Conservation (phyloP, 2,888 invertebrate genomes). For the Eubasilissa splendida region DNA sequence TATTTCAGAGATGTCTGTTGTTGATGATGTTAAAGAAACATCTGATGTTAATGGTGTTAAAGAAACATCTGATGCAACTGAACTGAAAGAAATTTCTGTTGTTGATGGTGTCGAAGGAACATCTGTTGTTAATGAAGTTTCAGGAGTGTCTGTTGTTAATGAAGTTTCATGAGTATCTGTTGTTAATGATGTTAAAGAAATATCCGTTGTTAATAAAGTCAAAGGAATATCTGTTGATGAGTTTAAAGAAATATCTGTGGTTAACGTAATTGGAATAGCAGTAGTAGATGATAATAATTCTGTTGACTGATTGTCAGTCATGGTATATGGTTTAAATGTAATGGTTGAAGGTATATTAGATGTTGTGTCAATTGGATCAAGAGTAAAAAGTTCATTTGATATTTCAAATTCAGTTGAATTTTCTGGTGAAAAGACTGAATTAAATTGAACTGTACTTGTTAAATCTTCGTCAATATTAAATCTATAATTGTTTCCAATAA, state of each 20-base stretch:
- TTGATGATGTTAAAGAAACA: neutral
- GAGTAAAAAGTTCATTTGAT: neutral
- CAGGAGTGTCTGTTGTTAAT: neutral
- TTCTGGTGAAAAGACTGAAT: constrained; percentile 22
- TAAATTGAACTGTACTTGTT: constrained; percentile 14
- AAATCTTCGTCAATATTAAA: constrained; percentile 2
- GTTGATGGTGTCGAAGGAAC: neutral
- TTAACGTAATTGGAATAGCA: neutral
- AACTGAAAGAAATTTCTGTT: neutral
- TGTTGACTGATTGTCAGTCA: constrained; percentile 3
- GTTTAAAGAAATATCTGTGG: constrained; percentile 9
- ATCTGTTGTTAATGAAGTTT: neutral
- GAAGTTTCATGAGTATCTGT: neutral
- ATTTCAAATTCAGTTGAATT: neutral
- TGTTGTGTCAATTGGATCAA: neutral
- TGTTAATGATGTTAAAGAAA: neutral
- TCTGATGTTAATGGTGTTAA: neutral
- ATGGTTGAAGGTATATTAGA: neutral
- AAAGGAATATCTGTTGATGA: neutral
- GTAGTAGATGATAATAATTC: constrained; percentile 3
- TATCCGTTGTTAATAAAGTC: neutral
- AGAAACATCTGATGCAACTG: constrained; percentile 5
- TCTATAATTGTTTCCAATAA: constrained; percentile 31
- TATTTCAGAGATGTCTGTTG: too few relatives aligned
- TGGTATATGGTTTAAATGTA: neutral